These are phyloP conservation scores for Anastrepha obliqua DNA, from an alignment of 1,140 invertebrate genomes.

Conservation along the genomic window DNA sequence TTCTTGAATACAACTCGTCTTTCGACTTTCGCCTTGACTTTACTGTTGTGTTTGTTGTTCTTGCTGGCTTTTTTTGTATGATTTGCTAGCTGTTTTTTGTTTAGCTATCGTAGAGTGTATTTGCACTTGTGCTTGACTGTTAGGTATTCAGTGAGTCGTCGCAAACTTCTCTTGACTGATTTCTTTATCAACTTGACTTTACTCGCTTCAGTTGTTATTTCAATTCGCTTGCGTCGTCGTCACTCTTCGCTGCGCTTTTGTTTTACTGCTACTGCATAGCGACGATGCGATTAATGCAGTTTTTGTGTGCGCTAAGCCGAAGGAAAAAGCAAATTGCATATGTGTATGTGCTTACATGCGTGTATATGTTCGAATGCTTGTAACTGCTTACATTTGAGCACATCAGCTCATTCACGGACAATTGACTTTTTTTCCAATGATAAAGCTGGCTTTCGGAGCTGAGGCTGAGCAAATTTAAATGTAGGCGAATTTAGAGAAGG, in stretches of 20 bases:
- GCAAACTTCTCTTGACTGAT: constrained; percentile 38
- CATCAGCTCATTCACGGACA: constrained; percentile 34
- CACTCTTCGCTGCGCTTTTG: background rate
- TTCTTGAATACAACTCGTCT: constrained; percentile 9
- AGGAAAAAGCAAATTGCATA: background rate
- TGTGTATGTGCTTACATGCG: background rate
- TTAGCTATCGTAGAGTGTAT: background rate
- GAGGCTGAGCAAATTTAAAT: too few species aligned
- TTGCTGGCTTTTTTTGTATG: too few species aligned
- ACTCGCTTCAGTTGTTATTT: constrained; percentile 15
- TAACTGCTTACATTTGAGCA: background rate
- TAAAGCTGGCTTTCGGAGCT: background rate
- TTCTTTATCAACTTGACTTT: constrained; percentile 48
- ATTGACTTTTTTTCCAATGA: background rate
- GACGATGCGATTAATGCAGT: background rate
- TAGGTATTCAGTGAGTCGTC: constrained; percentile 29
- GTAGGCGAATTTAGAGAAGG: too few species aligned
- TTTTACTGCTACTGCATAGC: background rate
- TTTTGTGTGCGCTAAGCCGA: background rate
- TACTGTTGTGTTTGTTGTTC: background rate
- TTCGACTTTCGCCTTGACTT: constrained; percentile 23
- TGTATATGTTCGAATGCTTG: background rate
- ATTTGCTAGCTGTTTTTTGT: background rate
- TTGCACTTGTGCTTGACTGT: constrained; percentile 4
- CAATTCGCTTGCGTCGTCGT: background rate